These are phyloP conservation scores for Saccostrea glomerata DNA, from an alignment of 1,140 invertebrate genomes.

Conservation along the genomic window DNA sequence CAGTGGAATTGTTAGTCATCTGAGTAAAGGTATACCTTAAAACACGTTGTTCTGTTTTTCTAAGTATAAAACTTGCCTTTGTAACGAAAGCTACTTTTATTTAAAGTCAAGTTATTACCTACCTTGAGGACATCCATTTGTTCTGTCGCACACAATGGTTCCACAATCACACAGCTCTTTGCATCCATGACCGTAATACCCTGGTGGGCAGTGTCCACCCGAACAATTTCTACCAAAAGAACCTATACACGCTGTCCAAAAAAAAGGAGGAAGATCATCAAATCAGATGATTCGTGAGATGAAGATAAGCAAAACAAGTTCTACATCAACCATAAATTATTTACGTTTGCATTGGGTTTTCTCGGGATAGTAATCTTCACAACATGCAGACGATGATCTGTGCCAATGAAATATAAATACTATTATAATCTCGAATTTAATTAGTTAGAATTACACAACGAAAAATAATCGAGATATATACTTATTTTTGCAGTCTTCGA, in stretches of 20 bases:
- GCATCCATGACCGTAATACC: constrained; percentile 6
- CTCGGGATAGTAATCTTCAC: not conserved
- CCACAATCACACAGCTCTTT: not conserved
- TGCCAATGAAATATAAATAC: not conserved
- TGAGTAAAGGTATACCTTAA: too few species aligned
- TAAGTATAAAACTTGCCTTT: too few species aligned
- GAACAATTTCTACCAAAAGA: not conserved
- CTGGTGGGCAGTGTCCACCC: not conserved
- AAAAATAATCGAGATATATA: not conserved
- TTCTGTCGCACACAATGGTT: not conserved
- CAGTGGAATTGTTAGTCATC: too few species aligned
- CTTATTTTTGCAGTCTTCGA: not conserved
- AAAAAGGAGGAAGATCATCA: not conserved
- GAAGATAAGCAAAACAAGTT: too few species aligned
- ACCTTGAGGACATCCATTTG: not conserved
- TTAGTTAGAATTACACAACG: not conserved
- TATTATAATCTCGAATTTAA: not conserved
- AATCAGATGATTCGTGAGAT: too few species aligned
- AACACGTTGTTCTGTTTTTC: too few species aligned
- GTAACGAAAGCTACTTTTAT: too few species aligned
- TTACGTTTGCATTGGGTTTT: not conserved
- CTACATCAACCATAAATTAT: not conserved
- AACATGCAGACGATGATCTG: not conserved
- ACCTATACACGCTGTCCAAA: not conserved
- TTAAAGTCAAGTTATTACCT: too few species aligned